Evolutionary conservation across 2,888 invertebrate species (phyloP).

Genomic region (Ophion obscuratus): DNA sequence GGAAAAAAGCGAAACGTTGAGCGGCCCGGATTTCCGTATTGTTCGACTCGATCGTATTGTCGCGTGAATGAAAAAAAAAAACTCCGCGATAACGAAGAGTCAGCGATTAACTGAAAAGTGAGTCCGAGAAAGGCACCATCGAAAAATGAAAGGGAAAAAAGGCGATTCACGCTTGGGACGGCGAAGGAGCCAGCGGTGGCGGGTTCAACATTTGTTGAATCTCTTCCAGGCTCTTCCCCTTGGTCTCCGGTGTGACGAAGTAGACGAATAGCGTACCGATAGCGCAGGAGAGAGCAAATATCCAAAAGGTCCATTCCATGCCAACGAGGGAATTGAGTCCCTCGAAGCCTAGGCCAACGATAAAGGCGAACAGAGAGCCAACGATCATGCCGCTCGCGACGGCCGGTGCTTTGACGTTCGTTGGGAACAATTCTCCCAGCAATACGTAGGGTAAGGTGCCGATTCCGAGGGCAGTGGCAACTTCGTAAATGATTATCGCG

Average conservation of each 20-base stretch:
- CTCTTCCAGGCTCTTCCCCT: slow-evolving; percentile 87
- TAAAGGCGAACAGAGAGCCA: slow-evolving; percentile 86
- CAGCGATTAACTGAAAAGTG: background rate
- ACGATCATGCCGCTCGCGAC: slow-evolving; percentile 87
- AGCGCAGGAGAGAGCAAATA: slow-evolving; percentile 85
- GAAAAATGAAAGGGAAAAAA: background rate
- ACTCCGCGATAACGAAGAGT: background rate
- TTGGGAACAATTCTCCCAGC: slow-evolving; percentile 88
- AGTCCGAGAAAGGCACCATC: background rate
- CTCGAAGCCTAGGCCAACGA: slow-evolving; percentile 87
- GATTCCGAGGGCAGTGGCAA: slow-evolving; percentile 87
- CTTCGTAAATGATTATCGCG: slow-evolving; percentile 87
- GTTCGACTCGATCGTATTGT: background rate
- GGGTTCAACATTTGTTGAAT: slow-evolving; percentile 83
- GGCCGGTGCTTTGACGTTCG: slow-evolving; percentile 87
- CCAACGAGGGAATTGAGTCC: slow-evolving; percentile 85
- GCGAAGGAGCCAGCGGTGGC: slow-evolving; percentile 31
- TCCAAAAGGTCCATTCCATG: slow-evolving; percentile 86
- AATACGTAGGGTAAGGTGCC: slow-evolving; percentile 88
- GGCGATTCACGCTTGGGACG: slow-evolving; percentile 47
- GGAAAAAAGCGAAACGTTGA: too few species aligned
- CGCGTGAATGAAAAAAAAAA: background rate
- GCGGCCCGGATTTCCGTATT: background rate
- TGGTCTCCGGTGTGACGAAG: slow-evolving; percentile 86
- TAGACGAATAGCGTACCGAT: slow-evolving; percentile 86